phyloP scores from a whole-genome alignment of 2,113 vertebrate species.

The Castor canadensis region DNA sequence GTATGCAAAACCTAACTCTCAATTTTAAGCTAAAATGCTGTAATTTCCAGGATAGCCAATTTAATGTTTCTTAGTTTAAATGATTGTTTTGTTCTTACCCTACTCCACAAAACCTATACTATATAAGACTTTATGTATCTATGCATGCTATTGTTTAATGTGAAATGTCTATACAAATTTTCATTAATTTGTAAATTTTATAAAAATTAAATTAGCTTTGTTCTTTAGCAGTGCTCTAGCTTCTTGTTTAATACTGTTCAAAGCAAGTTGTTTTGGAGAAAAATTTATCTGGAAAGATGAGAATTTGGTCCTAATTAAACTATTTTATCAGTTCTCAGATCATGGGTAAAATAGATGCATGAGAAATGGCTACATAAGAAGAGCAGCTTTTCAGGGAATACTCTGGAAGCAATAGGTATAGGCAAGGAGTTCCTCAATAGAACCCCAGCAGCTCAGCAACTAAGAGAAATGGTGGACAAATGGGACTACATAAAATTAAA shows the following conservation, averaged over 20 bases:
- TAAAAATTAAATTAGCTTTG: neutral
- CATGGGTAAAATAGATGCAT: neutral
- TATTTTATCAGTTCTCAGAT: neutral
- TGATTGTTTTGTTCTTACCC: neutral
- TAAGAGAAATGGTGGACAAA: too few relatives aligned
- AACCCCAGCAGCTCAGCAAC: too few relatives aligned
- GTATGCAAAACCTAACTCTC: neutral
- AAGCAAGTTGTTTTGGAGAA: neutral
- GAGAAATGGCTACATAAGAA: neutral
- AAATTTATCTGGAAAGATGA: neutral
- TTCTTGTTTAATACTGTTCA: constrained; percentile 22
- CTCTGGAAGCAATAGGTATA: too few relatives aligned
- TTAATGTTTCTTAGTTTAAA: neutral
- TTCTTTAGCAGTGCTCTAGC: neutral
- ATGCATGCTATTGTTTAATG: neutral
- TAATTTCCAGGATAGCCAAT: neutral
- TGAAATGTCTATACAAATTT: neutral
- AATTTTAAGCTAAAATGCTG: neutral
- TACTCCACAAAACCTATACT: neutral
- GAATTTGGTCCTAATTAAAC: neutral
- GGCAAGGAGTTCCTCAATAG: too few relatives aligned
- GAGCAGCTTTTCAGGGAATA: too few relatives aligned
- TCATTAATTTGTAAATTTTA: neutral
- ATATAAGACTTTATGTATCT: neutral
- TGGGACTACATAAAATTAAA: too few relatives aligned